Base-by-base conservation (phyloP, 2,113 vertebrate genomes). In the Sturnus vulgaris region DNA sequence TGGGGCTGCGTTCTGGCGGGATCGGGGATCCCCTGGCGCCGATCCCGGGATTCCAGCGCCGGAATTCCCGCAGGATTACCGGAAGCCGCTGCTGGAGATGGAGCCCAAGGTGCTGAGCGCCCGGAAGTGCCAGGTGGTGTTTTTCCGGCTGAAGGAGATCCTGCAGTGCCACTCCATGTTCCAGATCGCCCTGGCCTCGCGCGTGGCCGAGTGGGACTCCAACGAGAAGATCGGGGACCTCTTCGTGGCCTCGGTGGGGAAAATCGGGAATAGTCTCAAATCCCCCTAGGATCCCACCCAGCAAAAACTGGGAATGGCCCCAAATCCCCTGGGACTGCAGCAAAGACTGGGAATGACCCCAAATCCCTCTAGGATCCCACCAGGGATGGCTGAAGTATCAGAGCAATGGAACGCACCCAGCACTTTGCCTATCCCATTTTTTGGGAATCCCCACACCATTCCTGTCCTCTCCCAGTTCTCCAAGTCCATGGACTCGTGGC, bases 101-200 rank as follows among this genome's bases (percentile, higher is more conserved):
- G 99, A 99, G 47, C 99, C 98, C 1, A 99, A 98, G 92, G 98
- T 98, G 82, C 97, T 99, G 96, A 99, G 99, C 1, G 91, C 95
- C 12, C 96, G 98, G 49, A 99, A 99, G 98, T 98, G 99, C 96
- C 98, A 30, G 97, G 3, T 96, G 33, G 99, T 99, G 55, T 99
- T 99, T 77, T 98, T 98, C 94, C 97, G 98, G 3, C 96, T 99
- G 90, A 96, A 97, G 87, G 99, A 99, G 98, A 99, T 99, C 96
- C 98, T 99, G 52, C 99, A 99, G 96, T 99, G 99, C 96, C 99
- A 99, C 96, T 99, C 98, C 98, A 99, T 99, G 98, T 99, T 99
- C 97, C 99, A 99, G 97, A 99, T 99, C 3, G 99, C 99, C 4
- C 96, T 99, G 90, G 97, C 98, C 12, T 99, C 99, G 17, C 98